Evolutionary conservation across 2,888 invertebrate species (phyloP).

Genomic region (Ormia ochracea): DNA sequence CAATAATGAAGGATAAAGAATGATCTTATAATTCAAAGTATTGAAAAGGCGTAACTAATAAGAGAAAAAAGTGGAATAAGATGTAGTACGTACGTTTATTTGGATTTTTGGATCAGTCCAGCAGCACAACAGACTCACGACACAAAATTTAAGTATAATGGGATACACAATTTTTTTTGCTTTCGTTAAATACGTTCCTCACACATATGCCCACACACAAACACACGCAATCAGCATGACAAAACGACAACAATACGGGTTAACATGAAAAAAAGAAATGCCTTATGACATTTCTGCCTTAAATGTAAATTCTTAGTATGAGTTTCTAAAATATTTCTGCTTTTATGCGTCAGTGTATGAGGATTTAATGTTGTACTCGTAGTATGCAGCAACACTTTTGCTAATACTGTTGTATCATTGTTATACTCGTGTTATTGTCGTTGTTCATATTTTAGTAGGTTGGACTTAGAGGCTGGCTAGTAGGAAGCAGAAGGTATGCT

Average conservation of each 20-base stretch:
- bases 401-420: constrained; percentile 42
- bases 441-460: constrained; percentile 48
- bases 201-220: too few species aligned
- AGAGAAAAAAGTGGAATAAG: constrained; percentile 9
- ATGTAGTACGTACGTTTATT: background rate
- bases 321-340: constrained; percentile 11
- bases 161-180: background rate
- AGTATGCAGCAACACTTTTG: constrained; percentile 47
- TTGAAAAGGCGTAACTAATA: constrained; percentile 56
- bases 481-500: constrained; percentile 66
- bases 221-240: constrained; percentile 16
- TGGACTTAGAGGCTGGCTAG: constrained; percentile 64
- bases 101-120: constrained; percentile 12
- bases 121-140: background rate
- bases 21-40: constrained; percentile 55
- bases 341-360: background rate
- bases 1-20: constrained; percentile 34
- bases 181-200: constrained; percentile 47
- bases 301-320: background rate
- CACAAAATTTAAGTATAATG: constrained; percentile 39
- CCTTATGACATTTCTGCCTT: constrained; percentile 50
- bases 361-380: background rate
- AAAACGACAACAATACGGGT: constrained; percentile 21
- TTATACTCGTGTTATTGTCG: constrained; percentile 22
- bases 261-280: constrained; percentile 22